Conservation (phyloP, 2,113 vertebrate genomes). For the Saguinus imperator region DNA sequence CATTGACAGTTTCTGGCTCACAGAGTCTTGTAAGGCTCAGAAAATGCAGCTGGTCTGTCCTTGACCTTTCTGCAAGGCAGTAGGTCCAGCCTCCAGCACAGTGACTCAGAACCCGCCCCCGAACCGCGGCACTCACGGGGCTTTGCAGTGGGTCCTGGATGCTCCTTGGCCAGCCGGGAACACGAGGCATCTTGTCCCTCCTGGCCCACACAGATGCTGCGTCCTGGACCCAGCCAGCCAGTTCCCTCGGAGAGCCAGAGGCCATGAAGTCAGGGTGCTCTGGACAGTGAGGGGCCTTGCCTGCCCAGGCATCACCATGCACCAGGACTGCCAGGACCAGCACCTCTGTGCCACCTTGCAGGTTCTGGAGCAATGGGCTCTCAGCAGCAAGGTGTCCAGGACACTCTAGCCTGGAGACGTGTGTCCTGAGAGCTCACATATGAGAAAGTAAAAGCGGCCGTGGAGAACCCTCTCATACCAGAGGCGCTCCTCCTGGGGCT, state of each 20-base stretch:
- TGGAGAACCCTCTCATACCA: accelerated
- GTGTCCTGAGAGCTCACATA: accelerated
- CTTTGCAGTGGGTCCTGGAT: accelerated
- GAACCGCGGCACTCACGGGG: accelerated
- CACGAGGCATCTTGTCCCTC: accelerated
- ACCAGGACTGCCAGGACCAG: accelerated
- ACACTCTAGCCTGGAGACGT: not conserved
- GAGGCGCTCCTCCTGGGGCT: accelerated
- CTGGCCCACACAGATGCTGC: not conserved
- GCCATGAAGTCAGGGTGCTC: not conserved
- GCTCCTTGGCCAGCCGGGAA: accelerated
- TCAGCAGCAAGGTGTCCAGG: accelerated
- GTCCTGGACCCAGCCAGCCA: not conserved
- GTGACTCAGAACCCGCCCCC: too few species aligned
- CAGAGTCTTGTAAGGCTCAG: not conserved
- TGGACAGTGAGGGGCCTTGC: not conserved
- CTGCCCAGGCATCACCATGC: accelerated
- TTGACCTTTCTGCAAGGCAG: accelerated
- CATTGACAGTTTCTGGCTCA: accelerated
- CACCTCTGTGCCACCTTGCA: accelerated
- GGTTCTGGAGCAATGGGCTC: not conserved
- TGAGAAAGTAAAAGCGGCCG: accelerated
- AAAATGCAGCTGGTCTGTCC: accelerated
- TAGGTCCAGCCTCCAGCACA: accelerated
- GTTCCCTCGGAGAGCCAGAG: not conserved